Evolutionary conservation across 1,140 invertebrate genomes (phyloP), one percentile per base, ranked within the genome.

Genomic region (Cydia splendana): DNA sequence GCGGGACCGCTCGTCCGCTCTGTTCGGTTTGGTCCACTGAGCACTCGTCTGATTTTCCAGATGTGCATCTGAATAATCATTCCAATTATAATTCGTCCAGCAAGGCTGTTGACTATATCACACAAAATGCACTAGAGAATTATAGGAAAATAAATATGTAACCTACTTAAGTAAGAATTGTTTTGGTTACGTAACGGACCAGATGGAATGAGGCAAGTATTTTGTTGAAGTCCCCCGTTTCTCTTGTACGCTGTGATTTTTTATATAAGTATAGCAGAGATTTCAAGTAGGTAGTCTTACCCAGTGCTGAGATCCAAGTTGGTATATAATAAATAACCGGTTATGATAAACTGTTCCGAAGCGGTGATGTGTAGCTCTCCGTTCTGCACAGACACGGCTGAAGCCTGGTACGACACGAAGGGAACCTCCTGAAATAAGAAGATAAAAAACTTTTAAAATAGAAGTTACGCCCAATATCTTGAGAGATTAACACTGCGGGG

Each of bases 381-480:
- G 7, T 80, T 78, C 5, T 77, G 65, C 0, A 87, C 81, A 0
- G 78, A 79, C n/a, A 88, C 86, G 0, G 82, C 82, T 4, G 77
- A 75, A 1, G 82, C 80, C 69, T 91, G 88, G 74, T 90, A 91
- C 0, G 89, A 89, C 0, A 90, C 84, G 48, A 91, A 91, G 5
- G 89, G 89, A 48, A 78, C 85, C 24, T 89, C 88, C 89, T 91
- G 82, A 30, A 82, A 84, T 34, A 28, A 38, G 65, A 15, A n/a
- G 20, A 9, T 62, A 74, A 2, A 53, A n/a, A n/a, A n/a, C n/a
- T 3, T 15, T 15, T 53, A 15, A 53, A 53, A 53, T n/a, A 53
- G n/a, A 1, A 53, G 15, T 53, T n/a, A n/a, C 15, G 45, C 4
- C n/a, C n/a, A n/a, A 28, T 28, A 28, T 28, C 28, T 28, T 48